Conservation (phyloP, 2,113 vertebrate genomes). For the Syngnathus typhle region DNA sequence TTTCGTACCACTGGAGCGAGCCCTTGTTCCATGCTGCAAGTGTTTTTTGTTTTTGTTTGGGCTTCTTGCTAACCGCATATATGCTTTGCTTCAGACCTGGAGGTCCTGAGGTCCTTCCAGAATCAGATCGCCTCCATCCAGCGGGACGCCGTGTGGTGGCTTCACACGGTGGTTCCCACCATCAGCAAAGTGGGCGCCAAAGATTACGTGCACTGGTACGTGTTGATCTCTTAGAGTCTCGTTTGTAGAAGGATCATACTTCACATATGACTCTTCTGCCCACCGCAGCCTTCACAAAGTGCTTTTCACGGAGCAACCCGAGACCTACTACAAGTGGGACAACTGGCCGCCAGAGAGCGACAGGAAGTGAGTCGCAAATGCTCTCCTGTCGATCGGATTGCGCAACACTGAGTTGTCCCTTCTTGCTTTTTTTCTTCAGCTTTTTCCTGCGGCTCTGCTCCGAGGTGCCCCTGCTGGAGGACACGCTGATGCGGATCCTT, state of each 20-base stretch:
- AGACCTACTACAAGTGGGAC: slow-evolving; percentile 99
- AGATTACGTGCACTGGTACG: slow-evolving; percentile 94
- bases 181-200: slow-evolving; percentile 92
- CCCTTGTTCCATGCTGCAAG: too few species aligned
- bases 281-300: slow-evolving; percentile 90
- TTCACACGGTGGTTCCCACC: slow-evolving; percentile 90
- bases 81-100: slow-evolving; percentile 76
- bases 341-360: slow-evolving; percentile 99
- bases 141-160: slow-evolving; percentile 96
- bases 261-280: neutral
- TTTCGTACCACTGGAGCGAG: too few species aligned
- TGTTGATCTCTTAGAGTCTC: neutral
- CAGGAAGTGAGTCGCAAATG: slow-evolving; percentile 80
- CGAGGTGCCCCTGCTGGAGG: slow-evolving; percentile 92
- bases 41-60: too few species aligned
- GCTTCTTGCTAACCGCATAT: neutral
- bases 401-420: neutral
- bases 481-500: slow-evolving; percentile 92
- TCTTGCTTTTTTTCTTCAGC: slow-evolving; percentile 52
- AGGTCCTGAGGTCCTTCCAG: slow-evolving; percentile 89
- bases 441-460: slow-evolving; percentile 98
- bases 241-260: neutral
- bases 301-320: slow-evolving; percentile 95
- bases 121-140: slow-evolving; percentile 96
- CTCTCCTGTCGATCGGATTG: neutral